Evolutionary conservation across 2,113 vertebrate species (phyloP).

Genomic region (Cyanoderma ruficeps): DNA sequence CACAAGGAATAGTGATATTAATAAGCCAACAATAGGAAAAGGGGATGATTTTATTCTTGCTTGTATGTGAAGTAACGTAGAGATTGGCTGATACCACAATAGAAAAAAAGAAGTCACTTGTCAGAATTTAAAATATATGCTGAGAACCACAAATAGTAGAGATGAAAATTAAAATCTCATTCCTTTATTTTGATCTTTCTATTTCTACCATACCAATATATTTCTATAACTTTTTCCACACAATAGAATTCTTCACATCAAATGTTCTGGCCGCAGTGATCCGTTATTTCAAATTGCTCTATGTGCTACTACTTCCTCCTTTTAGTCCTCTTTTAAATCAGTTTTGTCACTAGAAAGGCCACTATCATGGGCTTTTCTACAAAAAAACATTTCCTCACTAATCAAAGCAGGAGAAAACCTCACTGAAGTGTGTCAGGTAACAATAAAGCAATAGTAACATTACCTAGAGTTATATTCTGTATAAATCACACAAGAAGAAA

Average conservation of each 20-base stretch:
- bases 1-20: constrained; percentile 10
- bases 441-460: constrained; percentile 11
- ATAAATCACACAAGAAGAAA: neutral
- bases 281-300: neutral
- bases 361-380: neutral
- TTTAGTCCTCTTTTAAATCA: constrained; percentile 25
- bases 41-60: neutral
- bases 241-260: neutral
- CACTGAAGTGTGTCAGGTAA: neutral
- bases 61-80: neutral
- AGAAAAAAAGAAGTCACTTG: constrained; percentile 8
- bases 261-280: neutral
- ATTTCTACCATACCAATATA: neutral
- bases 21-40: constrained; percentile 26
- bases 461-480: neutral
- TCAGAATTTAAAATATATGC: constrained; percentile 2
- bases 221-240: neutral
- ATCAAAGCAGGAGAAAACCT: constrained; percentile 28
- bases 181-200: neutral
- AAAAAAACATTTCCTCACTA: neutral
- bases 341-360: constrained; percentile 15
- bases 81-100: neutral
- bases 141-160: neutral
- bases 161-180: constrained; percentile 17
- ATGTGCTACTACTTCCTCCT: neutral